A percentile compares a stretch with the other conserved stretches of the same genome.
Evolutionary conservation across 2,888 invertebrate genomes (phyloP).

Genomic region (Sphecodes monilicornis): DNA sequence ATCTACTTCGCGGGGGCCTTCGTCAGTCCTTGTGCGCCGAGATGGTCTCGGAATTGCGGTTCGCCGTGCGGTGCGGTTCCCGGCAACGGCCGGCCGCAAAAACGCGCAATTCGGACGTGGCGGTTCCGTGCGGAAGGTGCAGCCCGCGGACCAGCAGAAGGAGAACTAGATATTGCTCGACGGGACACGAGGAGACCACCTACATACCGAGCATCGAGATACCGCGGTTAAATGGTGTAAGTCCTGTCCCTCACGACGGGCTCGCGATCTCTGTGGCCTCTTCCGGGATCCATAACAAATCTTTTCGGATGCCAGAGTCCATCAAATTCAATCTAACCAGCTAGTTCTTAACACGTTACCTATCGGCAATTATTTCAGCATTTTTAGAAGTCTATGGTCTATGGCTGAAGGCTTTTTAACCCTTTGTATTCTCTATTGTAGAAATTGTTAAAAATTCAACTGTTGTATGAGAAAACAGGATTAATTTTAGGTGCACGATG

Average conservation of each 20-base stretch:
- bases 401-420: too few species aligned
- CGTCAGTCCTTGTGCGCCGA: conserved; percentile 94
- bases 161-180: conserved; percentile 78
- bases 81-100: conserved; percentile 92
- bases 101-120: conserved; percentile 85
- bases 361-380: too few species aligned
- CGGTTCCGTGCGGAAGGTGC: conserved; percentile 80
- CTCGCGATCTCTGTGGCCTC: conserved; percentile 43
- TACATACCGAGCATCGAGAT: conserved; percentile 83
- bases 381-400: too few species aligned
- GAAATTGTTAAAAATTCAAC: too few species aligned
- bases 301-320: too few species aligned
- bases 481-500: too few species aligned
- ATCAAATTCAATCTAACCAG: too few species aligned
- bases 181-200: conserved; percentile 81
- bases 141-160: conserved; percentile 79
- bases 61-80: conserved; percentile 95
- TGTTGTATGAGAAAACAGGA: too few species aligned
- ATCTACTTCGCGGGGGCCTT: conserved; percentile 7
- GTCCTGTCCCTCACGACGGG: conserved; percentile 81
- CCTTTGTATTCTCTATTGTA: too few species aligned
- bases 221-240: conserved; percentile 84
- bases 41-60: conserved; percentile 96
- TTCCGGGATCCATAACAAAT: conserved; percentile 14
- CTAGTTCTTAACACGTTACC: too few species aligned